phyloP scores from a whole-genome alignment of 2,888 invertebrate genomes.

The Acleris laterana region DNA sequence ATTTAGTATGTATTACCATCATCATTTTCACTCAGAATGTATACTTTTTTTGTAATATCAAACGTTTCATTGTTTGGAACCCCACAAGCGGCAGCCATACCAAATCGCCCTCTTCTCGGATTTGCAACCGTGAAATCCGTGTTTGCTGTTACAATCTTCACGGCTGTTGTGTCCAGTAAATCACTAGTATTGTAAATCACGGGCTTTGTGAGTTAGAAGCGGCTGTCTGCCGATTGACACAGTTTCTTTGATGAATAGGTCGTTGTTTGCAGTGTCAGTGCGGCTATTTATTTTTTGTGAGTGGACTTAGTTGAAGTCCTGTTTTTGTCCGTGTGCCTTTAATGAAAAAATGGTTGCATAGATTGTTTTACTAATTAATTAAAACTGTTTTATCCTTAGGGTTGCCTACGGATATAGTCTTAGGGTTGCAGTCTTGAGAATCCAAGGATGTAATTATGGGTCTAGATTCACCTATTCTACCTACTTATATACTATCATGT shows the following conservation, averaged over 20 bases:
- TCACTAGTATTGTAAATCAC: constrained; percentile 62
- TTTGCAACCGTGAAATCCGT: constrained; percentile 74
- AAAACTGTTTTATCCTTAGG: too few species aligned
- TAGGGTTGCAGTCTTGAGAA: too few species aligned
- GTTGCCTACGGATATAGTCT: too few species aligned
- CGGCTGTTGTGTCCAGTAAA: constrained; percentile 78
- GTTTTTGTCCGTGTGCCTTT: too few species aligned
- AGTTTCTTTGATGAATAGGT: constrained; percentile 41
- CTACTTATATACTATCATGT: too few species aligned
- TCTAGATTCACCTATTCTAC: too few species aligned
- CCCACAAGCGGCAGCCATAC: constrained; percentile 49
- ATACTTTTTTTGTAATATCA: not conserved
- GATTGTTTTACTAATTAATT: too few species aligned
- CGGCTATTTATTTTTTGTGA: not conserved
- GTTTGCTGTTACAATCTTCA: constrained; percentile 79
- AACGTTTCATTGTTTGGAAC: constrained; percentile 8
- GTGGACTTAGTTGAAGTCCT: too few species aligned
- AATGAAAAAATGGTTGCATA: too few species aligned
- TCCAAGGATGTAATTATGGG: too few species aligned
- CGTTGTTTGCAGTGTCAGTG: not conserved
- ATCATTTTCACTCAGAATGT: too few species aligned
- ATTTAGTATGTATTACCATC: too few species aligned
- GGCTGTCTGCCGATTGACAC: constrained; percentile 69
- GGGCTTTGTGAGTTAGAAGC: constrained; percentile 63
- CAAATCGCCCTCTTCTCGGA: constrained; percentile 69